These are phyloP conservation scores for Pseudochirops corinnae DNA, from an alignment of 2,797 vertebrate species.

Conservation along the genomic window DNA sequence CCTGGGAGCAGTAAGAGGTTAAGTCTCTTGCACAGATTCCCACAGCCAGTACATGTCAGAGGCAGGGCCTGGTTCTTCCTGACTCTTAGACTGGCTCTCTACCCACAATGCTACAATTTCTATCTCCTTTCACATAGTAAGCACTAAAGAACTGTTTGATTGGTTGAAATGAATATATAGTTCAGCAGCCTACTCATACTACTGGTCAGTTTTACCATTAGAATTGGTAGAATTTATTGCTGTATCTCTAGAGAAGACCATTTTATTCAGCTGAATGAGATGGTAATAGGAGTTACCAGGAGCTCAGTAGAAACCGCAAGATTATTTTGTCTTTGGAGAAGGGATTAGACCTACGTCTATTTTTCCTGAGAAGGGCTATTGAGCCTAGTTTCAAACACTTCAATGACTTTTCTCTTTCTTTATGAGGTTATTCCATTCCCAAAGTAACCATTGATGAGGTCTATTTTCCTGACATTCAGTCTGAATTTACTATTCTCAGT, in stretches of 20 bases:
- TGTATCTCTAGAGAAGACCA: not conserved
- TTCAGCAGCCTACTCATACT: not conserved
- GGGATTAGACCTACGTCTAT: not conserved
- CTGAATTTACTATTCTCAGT: constrained; percentile 5
- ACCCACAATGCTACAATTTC: not conserved
- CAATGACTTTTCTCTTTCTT: not conserved
- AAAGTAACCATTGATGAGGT: not conserved
- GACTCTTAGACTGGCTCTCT: not conserved
- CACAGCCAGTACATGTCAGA: not conserved
- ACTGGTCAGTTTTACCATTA: not conserved
- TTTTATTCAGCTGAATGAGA: not conserved
- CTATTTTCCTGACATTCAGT: constrained; percentile 8
- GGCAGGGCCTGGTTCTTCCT: not conserved
- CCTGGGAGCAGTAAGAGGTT: not conserved
- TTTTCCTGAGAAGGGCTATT: not conserved
- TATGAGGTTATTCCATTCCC: constrained; percentile 7
- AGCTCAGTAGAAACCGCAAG: not conserved
- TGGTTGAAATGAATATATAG: not conserved
- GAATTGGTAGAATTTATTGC: constrained; percentile 1
- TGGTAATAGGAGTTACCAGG: not conserved
- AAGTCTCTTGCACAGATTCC: not conserved
- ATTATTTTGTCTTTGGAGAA: constrained; percentile 1
- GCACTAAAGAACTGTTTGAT: not conserved
- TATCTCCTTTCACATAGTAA: not conserved
- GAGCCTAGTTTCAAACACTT: constrained; percentile 3